Conservation (phyloP, 1,140 invertebrate species). For the Drosophila teissieri region DNA sequence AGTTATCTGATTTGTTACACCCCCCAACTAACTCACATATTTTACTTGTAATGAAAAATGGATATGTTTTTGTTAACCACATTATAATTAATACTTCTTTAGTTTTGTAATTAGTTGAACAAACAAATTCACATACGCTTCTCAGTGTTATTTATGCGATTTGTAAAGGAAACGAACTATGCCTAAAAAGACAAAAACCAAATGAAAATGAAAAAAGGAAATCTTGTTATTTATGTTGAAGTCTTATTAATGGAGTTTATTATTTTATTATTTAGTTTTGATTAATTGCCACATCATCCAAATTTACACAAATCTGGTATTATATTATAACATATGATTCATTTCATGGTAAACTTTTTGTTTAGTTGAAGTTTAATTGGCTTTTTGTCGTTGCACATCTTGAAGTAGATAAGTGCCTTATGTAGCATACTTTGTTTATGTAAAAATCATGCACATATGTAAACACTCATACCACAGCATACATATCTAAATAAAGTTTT, state of each 20-base stretch:
- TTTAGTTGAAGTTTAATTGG: constrained; percentile 49
- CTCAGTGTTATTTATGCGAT: constrained; percentile 38
- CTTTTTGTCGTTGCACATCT: constrained; percentile 40
- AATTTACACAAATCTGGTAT: constrained; percentile 43
- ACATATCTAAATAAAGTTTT: constrained; percentile 79
- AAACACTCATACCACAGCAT: constrained; percentile 37
- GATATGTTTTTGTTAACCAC: constrained; percentile 68
- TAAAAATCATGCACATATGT: constrained; percentile 42
- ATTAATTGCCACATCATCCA: constrained; percentile 10
- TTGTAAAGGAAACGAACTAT: constrained; percentile 30
- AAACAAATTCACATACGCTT: constrained; percentile 36
- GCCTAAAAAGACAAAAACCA: constrained; percentile 23
- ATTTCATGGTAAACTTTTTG: constrained; percentile 53
- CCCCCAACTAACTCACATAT: constrained; percentile 45
- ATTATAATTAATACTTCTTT: constrained; percentile 39
- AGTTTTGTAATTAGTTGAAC: constrained; percentile 44
- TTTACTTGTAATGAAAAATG: constrained; percentile 75
- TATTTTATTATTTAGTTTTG: constrained; percentile 29
- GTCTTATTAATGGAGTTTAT: constrained; percentile 47
- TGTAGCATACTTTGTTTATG: constrained; percentile 66
- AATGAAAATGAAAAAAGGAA: constrained; percentile 33
- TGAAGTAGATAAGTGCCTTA: constrained; percentile 48
- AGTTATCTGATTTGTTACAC: constrained; percentile 58
- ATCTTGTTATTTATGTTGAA: constrained; percentile 32
- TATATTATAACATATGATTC: constrained; percentile 28